Base-by-base conservation (phyloP, 92 coral and sea anemone species). In the Siderastrea siderea region DNA sequence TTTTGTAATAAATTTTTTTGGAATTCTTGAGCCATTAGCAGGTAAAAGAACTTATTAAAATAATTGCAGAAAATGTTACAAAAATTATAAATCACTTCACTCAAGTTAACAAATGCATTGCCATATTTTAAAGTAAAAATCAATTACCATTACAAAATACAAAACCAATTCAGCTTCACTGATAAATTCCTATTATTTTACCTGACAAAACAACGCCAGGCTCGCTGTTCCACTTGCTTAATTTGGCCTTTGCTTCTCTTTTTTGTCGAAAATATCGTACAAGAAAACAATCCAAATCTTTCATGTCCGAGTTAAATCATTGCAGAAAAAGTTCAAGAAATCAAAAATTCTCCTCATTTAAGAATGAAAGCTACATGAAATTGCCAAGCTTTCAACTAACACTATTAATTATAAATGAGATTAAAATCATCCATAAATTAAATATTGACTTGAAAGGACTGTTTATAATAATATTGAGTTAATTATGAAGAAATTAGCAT, bases 211-310 rank as follows among this genome's bases (percentile, higher is more conserved):
- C 66, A 38, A 53, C 54, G 44, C 13, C 64, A 46, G 78, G 50
- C 16, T 70, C 78, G 10, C 65, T 71, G 16, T 16, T 46, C 55
- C 54, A 5, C 55, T 82, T 58, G 58, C 86, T 57, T 55, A 71
- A 70, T 57, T 82, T 78, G 45, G 78, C 57, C 64, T 82, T 82
- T 44, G 65, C 78, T 6, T 70, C 78, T 45, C 69, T 82, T 48
- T 49, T 57, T 62, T 60, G 46, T 3, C 80, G 73, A 74, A 84
- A 73, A 62, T 84, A 84, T 64, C 63, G 67, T n/a, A 73, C 7
- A 61, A 84, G 81, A 74, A 84, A 74, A 63, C 87, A 84, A 66
- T 74, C 87, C 17, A 71, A 13, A 7, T 83, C 80, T 50, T 64
- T 84, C 87, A 83, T 83, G 49, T 69, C 85, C 68, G 16, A 46